Evolutionary conservation across 2,888 invertebrate genomes (phyloP).

Genomic region (Dasysyrphus tricinctus): DNA sequence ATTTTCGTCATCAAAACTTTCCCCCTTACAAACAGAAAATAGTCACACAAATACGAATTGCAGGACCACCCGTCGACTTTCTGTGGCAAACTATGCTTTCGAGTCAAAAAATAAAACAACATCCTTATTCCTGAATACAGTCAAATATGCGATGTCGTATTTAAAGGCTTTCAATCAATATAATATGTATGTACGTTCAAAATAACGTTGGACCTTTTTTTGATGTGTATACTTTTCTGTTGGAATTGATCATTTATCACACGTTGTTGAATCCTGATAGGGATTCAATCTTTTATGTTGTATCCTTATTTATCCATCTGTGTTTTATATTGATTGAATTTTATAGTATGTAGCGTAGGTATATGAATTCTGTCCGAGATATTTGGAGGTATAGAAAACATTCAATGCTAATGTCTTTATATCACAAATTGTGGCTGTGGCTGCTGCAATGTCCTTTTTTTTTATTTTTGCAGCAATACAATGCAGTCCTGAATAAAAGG

Average conservation of each 20-base stretch:
- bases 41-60: slow-evolving; percentile 26
- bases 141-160: slow-evolving; percentile 47
- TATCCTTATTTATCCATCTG: slow-evolving; percentile 56
- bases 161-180: slow-evolving; percentile 53
- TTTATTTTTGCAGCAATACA: slow-evolving; percentile 42
- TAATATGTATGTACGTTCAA: slow-evolving; percentile 13
- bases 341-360: background rate
- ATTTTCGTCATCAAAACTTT: background rate
- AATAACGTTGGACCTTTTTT: slow-evolving; percentile 53
- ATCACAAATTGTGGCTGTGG: slow-evolving; percentile 37
- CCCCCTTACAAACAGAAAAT: background rate
- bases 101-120: background rate
- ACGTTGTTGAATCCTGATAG: slow-evolving; percentile 58
- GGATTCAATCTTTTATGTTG: slow-evolving; percentile 59
- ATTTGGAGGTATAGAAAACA: slow-evolving; percentile 21
- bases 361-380: slow-evolving; percentile 9
- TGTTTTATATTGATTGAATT: slow-evolving; percentile 43
- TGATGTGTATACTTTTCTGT: slow-evolving; percentile 28
- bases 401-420: slow-evolving; percentile 60
- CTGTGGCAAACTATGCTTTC: slow-evolving; percentile 53
- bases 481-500: slow-evolving; percentile 44
- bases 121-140: slow-evolving; percentile 35
- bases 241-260: slow-evolving; percentile 72
- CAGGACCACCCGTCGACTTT: slow-evolving; percentile 60
- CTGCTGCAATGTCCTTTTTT: slow-evolving; percentile 44